Evolutionary conservation across 2,888 invertebrate genomes (phyloP).

Genomic region (Ophion ellenae): DNA sequence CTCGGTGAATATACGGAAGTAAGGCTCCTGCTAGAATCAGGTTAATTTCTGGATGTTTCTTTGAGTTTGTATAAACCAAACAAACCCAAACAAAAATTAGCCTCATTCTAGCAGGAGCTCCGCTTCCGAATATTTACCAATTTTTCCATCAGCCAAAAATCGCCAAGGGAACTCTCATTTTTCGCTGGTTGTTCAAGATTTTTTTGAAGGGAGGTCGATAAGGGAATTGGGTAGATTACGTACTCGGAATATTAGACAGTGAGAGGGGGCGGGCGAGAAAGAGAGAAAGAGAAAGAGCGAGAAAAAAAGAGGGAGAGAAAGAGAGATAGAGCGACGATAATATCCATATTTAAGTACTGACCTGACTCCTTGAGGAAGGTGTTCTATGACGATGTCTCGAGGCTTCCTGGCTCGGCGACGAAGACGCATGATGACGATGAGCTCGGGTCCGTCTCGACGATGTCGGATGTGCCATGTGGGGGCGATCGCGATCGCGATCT

Average conservation of each 20-base stretch:
- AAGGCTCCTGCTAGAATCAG: no score
- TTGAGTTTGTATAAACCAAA: no score
- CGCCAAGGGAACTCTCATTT: background rate
- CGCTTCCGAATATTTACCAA: background rate
- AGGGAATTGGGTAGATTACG: constrained; percentile 31
- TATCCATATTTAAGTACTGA: constrained; percentile 73
- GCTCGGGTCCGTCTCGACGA: constrained; percentile 77
- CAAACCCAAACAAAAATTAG: no score
- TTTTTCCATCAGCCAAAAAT: background rate
- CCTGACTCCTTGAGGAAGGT: constrained; percentile 81
- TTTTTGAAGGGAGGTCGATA: background rate
- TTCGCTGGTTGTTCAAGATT: background rate
- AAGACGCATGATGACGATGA: constrained; percentile 78
- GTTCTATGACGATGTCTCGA: constrained; percentile 79
- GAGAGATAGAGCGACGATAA: constrained; percentile 34
- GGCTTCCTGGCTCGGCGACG: constrained; percentile 78
- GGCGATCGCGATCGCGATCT: constrained; percentile 75
- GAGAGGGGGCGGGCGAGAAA: constrained; percentile 21
- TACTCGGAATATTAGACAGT: constrained; percentile 19
- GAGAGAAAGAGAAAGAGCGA: constrained; percentile 5
- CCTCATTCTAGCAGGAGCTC: no score
- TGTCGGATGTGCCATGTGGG: constrained; percentile 74
- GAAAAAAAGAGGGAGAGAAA: constrained; percentile 31
- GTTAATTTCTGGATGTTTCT: no score
- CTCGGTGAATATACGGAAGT: no score